phyloP scores from a whole-genome alignment of 2,888 invertebrate species.

The Drosophila algonquin region DNA sequence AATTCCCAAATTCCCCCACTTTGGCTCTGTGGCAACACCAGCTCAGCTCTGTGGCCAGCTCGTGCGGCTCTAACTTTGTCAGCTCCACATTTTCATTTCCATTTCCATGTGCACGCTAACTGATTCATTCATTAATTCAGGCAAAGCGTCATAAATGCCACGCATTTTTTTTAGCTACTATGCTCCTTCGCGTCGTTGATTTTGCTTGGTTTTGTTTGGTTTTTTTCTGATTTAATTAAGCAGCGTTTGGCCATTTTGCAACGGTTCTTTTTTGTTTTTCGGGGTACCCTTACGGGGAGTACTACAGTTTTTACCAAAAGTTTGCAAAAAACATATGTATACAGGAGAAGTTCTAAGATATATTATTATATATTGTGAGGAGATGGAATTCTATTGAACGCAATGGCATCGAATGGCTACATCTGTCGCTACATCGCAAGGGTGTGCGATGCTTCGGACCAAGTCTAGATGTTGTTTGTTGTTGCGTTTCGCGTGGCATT shows the following conservation, averaged over 20 bases:
- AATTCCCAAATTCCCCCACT: not conserved
- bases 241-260: constrained; percentile 26
- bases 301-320: not conserved
- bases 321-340: not conserved
- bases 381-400: no score
- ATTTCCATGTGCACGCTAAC: constrained; percentile 45
- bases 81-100: constrained; percentile 11
- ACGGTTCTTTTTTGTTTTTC: constrained; percentile 4
- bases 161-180: constrained; percentile 25
- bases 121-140: constrained; percentile 63
- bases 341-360: no score
- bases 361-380: no score
- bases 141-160: constrained; percentile 46
- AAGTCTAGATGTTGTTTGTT: not conserved
- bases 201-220: constrained; percentile 31
- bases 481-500: constrained; percentile 32
- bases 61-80: constrained; percentile 17
- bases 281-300: not conserved
- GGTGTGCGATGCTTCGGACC: not conserved
- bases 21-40: not conserved
- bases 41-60: not conserved
- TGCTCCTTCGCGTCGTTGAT: constrained; percentile 11
- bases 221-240: constrained; percentile 48
- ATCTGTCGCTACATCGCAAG: not conserved
- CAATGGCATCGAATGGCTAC: no score